A percentile compares a stretch with the other conserved stretches of the same genome.
Conservation (phyloP, 2,113 vertebrate genomes). For the Ochotona princeps region DNA sequence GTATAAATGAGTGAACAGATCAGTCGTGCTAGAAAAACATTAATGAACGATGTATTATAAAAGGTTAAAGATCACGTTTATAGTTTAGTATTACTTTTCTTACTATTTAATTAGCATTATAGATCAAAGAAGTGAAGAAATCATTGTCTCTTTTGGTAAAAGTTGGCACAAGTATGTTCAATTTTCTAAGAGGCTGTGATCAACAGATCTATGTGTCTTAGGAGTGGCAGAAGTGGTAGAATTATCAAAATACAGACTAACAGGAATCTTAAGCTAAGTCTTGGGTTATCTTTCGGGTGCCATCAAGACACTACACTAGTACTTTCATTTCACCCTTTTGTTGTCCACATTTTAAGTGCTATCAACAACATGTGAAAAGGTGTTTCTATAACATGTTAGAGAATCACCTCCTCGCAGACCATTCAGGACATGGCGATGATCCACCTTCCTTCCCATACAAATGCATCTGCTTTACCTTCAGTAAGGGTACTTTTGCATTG, state of each 20-base stretch:
- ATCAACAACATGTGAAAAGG: background rate
- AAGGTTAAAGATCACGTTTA: constrained; percentile 60
- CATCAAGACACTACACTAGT: background rate
- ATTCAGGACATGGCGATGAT: background rate
- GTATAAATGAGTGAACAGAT: constrained; percentile 4
- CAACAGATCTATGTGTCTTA: background rate
- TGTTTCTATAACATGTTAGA: background rate
- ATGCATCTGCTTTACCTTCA: background rate
- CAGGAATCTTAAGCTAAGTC: background rate
- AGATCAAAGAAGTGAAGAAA: background rate
- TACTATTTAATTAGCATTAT: constrained; percentile 44
- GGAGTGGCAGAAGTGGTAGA: background rate
- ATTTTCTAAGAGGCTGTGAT: background rate
- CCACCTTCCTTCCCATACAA: background rate
- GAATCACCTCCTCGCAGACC: background rate
- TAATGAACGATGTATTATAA: constrained; percentile 28
- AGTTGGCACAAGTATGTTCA: background rate
- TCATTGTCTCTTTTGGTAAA: background rate
- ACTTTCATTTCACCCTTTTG: background rate
- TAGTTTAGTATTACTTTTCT: constrained; percentile 36
- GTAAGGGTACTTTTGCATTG: background rate
- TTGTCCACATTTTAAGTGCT: constrained; percentile 1
- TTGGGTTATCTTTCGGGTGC: background rate
- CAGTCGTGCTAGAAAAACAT: background rate
- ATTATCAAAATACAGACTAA: background rate